Conservation (phyloP, 2,797 vertebrate species). For the Varecia variegata region DNA sequence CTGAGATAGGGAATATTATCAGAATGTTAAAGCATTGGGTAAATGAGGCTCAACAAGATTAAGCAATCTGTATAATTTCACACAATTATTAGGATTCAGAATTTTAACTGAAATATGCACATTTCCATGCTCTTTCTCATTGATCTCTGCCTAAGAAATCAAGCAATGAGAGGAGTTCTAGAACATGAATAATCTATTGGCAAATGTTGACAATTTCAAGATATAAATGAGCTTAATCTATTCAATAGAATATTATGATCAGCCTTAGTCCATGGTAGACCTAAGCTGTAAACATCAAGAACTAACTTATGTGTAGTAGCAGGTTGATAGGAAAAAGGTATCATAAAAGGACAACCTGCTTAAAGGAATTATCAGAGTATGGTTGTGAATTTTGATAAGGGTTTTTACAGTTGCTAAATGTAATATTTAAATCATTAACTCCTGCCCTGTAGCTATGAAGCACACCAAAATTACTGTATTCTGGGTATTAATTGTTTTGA, state of each 20-base stretch:
- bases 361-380: background rate
- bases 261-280: background rate
- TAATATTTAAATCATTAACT: slow-evolving; percentile 37
- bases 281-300: slow-evolving; percentile 24
- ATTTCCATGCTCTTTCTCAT: background rate
- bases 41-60: background rate
- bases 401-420: slow-evolving; percentile 43
- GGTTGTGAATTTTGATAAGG: background rate
- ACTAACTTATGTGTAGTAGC: background rate
- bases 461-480: slow-evolving; percentile 7
- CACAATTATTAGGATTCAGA: background rate
- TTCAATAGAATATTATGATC: slow-evolving; percentile 3
- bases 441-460: background rate
- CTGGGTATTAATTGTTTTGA: slow-evolving; percentile 42
- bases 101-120: background rate
- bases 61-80: background rate
- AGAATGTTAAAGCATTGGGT: background rate
- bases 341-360: background rate
- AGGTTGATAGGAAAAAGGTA: background rate
- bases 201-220: slow-evolving; percentile 34
- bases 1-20: background rate
- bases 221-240: background rate
- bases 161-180: slow-evolving; percentile 18
- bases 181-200: background rate
- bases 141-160: slow-evolving; percentile 41